These are phyloP conservation scores for Gastrophryne carolinensis DNA, from an alignment of 2,797 vertebrate genomes.

Conservation along the genomic window DNA sequence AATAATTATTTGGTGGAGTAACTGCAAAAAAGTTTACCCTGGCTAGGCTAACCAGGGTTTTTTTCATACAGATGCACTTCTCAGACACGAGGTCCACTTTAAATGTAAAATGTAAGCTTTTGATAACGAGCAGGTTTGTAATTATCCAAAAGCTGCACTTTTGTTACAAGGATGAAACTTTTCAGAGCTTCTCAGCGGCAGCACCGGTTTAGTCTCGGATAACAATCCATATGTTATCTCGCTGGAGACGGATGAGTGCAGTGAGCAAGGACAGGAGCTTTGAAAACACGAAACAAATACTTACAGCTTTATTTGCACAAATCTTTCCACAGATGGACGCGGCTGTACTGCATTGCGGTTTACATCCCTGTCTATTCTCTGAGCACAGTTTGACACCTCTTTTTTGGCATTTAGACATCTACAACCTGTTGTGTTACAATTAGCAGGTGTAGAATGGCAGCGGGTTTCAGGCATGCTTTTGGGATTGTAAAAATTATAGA, in stretches of 20 bases:
- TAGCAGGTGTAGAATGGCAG: background rate
- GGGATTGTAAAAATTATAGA: no score
- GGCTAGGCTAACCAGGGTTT: no score
- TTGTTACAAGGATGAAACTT: background rate
- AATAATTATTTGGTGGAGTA: no score
- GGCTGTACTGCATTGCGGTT: background rate
- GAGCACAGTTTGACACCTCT: background rate
- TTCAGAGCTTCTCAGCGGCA: background rate
- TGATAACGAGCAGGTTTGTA: no score
- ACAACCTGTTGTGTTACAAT: background rate
- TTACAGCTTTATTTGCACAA: background rate
- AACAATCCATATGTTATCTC: slow-evolving; percentile 9
- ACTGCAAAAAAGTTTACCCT: no score
- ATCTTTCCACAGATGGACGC: background rate
- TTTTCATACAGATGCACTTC: no score
- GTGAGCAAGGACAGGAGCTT: background rate
- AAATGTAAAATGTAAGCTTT: no score
- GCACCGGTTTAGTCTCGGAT: background rate
- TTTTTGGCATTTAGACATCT: background rate
- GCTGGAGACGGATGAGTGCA: background rate
- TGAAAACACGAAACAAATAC: background rate
- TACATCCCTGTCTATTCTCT: background rate
- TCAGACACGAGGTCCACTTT: no score
- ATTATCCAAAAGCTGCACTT: background rate
- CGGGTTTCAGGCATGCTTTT: background rate